Evolutionary conservation across 2,797 vertebrate species (phyloP), one percentile per base, ranked within the genome.

Genomic region (Enteromius treurensis): DNA sequence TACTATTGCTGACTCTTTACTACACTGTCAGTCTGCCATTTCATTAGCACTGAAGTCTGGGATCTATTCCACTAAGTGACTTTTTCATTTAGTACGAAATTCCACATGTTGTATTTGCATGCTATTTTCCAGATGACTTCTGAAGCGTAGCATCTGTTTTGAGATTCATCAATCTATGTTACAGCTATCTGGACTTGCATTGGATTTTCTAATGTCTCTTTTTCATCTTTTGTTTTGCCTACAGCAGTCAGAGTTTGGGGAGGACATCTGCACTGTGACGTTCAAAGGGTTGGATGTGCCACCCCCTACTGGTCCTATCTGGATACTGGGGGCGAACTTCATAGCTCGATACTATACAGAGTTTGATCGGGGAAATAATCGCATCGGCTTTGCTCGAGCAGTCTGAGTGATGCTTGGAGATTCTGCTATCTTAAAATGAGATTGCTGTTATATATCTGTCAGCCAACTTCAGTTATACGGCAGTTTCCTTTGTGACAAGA

Each of bases 331-430:
- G 0, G 97, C 97, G 90, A 97, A 93, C 89, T 99, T 99, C 91
- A 99, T 99, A 19, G 95, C 96, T 4, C 95, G 97, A 86, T 99
- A 97, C 92, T 99, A 99, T 92, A 97, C 96, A 1, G 95, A 97
- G 89, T 99, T 99, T 64, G 98, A 99, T 89, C 95, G 97, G 1
- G 93, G 81, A 74, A 96, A 97, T 91, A 97, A 98, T 88, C 95
- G 97, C 45, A 97, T 99, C 74, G 98, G 98, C 58, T 99, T 99
- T 75, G 98, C 98, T 79, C 89, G 92, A 0, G 96, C 97, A n/a
- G 94, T 96, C 88, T 97, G 94, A 98, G 17, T n/a, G 60, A 15
- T 55, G 5, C 9, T 42, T 17, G 49, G 49, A 1, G 60, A 32
- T 19, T 26, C 23, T 37, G 21, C 10, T 23, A 62, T 21, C 23